phyloP scores from a whole-genome alignment of 2,113 vertebrate species.

The Poeciliopsis occidentalis region DNA sequence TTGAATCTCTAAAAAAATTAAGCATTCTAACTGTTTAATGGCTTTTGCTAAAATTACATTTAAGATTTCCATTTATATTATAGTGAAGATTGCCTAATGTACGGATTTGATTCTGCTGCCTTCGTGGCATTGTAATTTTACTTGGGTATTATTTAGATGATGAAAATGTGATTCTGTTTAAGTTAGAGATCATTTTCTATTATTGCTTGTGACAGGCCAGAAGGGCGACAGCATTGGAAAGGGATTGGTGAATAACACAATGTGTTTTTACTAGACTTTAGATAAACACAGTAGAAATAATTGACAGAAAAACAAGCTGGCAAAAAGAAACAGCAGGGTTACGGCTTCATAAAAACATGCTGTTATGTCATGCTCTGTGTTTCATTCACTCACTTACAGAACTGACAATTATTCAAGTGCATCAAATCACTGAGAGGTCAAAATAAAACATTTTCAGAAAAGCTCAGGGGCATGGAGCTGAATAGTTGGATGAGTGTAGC shows the following conservation, averaged over 20 bases:
- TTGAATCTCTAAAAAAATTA: no score
- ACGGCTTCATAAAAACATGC: neutral
- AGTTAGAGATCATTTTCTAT: neutral
- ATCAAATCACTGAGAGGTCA: neutral
- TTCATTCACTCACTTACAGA: slow-evolving; percentile 5
- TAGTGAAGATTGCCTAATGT: no score
- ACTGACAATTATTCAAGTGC: slow-evolving; percentile 4
- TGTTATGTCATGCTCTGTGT: neutral
- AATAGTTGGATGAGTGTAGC: slow-evolving; percentile 17
- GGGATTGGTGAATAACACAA: neutral
- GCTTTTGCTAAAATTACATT: no score
- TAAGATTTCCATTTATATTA: no score
- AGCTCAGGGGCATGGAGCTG: neutral
- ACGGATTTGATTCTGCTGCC: no score
- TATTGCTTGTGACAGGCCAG: slow-evolving; percentile 4
- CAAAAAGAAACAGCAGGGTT: neutral
- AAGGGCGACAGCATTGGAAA: slow-evolving; percentile 8
- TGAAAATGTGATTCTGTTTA: neutral
- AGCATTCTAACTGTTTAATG: no score
- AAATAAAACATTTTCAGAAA: slow-evolving; percentile 3
- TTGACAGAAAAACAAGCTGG: neutral
- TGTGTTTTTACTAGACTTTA: slow-evolving; percentile 20
- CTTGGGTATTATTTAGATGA: neutral
- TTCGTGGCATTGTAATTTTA: neutral
- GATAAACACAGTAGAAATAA: neutral